Evolutionary conservation across 2,113 vertebrate genomes (phyloP).

Genomic region (Calidris pygmaea): DNA sequence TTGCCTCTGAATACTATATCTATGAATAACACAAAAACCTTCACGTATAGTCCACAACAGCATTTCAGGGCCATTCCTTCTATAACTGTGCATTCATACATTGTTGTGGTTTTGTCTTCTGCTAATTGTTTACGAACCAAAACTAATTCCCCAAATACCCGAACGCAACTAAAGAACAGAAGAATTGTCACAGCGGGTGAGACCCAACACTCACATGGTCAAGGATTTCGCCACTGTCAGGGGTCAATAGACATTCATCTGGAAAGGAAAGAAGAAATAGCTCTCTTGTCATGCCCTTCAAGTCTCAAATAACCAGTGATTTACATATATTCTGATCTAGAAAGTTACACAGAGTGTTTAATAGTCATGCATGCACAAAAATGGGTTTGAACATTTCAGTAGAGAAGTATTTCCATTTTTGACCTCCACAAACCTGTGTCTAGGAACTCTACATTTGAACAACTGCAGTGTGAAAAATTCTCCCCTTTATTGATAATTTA

Average conservation of each 20-base stretch:
- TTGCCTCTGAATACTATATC: neutral
- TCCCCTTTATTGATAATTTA: neutral
- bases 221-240: neutral
- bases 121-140: neutral
- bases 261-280: neutral
- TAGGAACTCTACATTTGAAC: neutral
- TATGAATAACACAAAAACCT: neutral
- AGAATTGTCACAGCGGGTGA: neutral
- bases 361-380: neutral
- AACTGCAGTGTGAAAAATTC: neutral
- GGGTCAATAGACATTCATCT: fast-evolving
- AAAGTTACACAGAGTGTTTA: neutral
- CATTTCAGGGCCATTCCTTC: neutral
- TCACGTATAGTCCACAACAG: neutral
- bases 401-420: neutral
- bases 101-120: neutral
- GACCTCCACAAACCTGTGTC: neutral
- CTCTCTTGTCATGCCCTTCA: neutral
- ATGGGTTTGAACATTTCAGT: neutral
- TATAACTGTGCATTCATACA: neutral
- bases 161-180: neutral
- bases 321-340: neutral
- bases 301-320: neutral
- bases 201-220: fast-evolving
- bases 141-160: neutral